phyloP scores from a whole-genome alignment of 2,888 invertebrate species.

The Plebejus melissa region DNA sequence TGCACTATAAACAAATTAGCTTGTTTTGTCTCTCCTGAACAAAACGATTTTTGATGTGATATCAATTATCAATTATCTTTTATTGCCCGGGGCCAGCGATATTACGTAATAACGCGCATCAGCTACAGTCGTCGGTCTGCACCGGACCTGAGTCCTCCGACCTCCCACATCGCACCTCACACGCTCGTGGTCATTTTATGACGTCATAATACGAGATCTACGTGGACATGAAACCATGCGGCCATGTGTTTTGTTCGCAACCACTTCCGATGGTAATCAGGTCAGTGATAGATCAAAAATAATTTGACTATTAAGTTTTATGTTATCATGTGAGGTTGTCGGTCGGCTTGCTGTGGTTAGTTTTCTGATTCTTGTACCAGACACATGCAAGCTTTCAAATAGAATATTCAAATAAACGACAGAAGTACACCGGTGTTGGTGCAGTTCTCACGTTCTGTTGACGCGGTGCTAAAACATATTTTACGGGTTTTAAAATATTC shows the following conservation, averaged over 20 bases:
- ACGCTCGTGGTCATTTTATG: constrained; percentile 15
- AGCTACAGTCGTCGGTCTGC: not conserved
- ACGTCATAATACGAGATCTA: not conserved
- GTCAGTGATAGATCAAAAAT: not conserved
- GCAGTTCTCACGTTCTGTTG: not conserved
- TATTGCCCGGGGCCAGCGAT: too few species aligned
- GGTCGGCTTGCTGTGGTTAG: not conserved
- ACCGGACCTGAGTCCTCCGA: not conserved
- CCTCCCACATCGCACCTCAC: constrained; percentile 5
- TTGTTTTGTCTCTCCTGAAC: too few species aligned
- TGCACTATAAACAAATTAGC: too few species aligned
- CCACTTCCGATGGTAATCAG: not conserved
- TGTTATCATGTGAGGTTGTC: not conserved
- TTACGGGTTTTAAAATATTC: constrained; percentile 13
- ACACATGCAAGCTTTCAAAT: not conserved
- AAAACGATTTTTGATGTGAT: too few species aligned
- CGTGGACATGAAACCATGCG: not conserved
- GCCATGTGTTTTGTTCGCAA: constrained; percentile 1
- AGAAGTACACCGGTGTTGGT: not conserved
- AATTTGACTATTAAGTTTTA: not conserved
- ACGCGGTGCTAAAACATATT: constrained; percentile 15
- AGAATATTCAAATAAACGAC: not conserved
- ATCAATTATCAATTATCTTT: too few species aligned
- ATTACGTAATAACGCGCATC: not conserved
- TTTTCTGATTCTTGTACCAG: not conserved